Base-by-base conservation (phyloP, 1,140 invertebrate genomes). In the Drosophila lini region DNA sequence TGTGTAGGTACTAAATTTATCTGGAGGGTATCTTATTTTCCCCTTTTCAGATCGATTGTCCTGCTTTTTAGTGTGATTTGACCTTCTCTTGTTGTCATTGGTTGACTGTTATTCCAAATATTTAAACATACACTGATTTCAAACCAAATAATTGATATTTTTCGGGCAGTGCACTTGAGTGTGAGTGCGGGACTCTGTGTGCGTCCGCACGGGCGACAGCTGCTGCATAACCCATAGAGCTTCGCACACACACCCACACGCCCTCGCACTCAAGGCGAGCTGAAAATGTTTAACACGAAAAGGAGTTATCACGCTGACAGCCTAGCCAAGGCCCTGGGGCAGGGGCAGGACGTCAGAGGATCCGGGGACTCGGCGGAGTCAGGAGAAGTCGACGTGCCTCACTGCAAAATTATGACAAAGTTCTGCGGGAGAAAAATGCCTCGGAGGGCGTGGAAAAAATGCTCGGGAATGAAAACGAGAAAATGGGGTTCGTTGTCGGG, bases 211-310 rank as follows among this genome's bases (percentile, higher is more conserved):
- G 65, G 83, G 73, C 71, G 80, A 88, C 83, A 86, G 71, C 76
- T 80, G 81, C 78, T 80, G 82, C 81, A 85, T 85, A 85, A 80
- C 85, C 75, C 83, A 68, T 75, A 76, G 60, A 68, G 47, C 64
- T 45, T 10, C 22, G 25, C 52, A 64, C 74, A 73, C 65, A 41
- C 80, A 47, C 60, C 55, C 40, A 53, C 69, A n/a, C 44, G 40
- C 41, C 74, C 57, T 15, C 48, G 57, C 56, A 65, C 81, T 60
- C 58, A 57, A 76, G 82, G 76, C 79, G 67, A 80, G 80, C 57
- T 88, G 80, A 88, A 88, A 88, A 88, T 88, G 83, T 88, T 88
- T 58, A 88, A 88, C 83, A 88, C 83, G 80, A 88, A 88, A 88
- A 88, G 83, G 83, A 88, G 83, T 88, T 88, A 88, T 88, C 83